phyloP scores from a whole-genome alignment of 2,797 vertebrate genomes.

The Amniataba percoides region DNA sequence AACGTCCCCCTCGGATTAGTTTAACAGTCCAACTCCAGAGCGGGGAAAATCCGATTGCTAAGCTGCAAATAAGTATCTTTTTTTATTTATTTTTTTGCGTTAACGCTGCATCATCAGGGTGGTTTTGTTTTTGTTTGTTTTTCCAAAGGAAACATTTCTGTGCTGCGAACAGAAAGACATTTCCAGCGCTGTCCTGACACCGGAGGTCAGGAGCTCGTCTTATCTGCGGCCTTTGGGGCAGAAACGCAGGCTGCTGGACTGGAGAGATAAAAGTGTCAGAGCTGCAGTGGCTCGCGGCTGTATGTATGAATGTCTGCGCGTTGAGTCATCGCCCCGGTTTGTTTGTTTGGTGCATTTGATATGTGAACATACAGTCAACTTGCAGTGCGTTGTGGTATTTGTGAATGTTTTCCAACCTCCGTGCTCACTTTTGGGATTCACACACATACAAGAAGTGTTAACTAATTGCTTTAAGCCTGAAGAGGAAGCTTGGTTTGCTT shows the following conservation, averaged over 20 bases:
- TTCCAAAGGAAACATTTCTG: constrained; percentile 62
- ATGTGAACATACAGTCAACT: too few species aligned
- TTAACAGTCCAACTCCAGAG: constrained; percentile 47
- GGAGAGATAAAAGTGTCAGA: constrained; percentile 9
- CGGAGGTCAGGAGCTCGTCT: constrained; percentile 64
- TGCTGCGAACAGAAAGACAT: constrained; percentile 44
- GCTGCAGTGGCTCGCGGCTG: too few species aligned
- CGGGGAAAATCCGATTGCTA: constrained; percentile 45
- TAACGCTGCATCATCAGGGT: constrained; percentile 61
- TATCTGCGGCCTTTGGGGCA: constrained; percentile 71
- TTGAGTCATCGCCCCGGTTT: too few species aligned
- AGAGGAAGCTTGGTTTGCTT: constrained; percentile 7
- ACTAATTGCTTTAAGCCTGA: constrained; percentile 7
- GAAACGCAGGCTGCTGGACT: neutral
- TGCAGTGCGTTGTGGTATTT: constrained; percentile 54
- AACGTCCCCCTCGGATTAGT: constrained; percentile 40
- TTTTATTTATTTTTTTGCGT: neutral
- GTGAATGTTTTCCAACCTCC: constrained; percentile 54
- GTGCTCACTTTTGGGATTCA: neutral
- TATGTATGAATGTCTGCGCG: too few species aligned
- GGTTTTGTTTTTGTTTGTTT: constrained; percentile 65
- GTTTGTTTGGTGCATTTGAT: too few species aligned
- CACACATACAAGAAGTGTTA: neutral
- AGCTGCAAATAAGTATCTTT: constrained; percentile 62
- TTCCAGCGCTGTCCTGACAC: constrained; percentile 53